Percentiles rank a stretch among this genome's conserved stretches.
These are phyloP conservation scores for Larimichthys polyactis DNA, from an alignment of 2,113 vertebrate genomes.

Conservation along the genomic window DNA sequence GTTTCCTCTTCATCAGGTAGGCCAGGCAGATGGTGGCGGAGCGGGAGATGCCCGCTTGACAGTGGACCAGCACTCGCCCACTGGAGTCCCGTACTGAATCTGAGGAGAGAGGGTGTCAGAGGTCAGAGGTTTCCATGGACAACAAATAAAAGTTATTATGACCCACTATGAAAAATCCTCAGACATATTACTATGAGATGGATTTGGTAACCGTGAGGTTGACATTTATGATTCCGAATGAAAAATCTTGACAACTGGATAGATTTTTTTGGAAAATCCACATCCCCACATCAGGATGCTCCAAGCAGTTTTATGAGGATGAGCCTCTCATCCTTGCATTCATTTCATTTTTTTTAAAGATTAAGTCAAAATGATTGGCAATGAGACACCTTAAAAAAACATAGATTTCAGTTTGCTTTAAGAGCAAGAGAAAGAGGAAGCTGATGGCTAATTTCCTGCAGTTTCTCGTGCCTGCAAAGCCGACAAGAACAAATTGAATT, in stretches of 20 bases:
- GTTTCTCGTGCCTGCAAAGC: not conserved
- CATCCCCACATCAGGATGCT: no score
- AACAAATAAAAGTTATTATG: not conserved
- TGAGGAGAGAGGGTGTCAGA: conserved; percentile 67
- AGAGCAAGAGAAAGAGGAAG: no score
- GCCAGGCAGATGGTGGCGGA: conserved; percentile 99
- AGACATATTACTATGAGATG: not conserved
- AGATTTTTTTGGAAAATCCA: no score
- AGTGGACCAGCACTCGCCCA: conserved; percentile 96
- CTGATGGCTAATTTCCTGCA: not conserved
- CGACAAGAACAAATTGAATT: not conserved
- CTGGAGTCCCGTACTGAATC: conserved; percentile 92
- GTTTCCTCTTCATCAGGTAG: conserved; percentile 98
- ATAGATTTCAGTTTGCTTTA: no score
- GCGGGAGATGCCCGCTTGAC: conserved; percentile 98
- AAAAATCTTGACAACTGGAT: no score
- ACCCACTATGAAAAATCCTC: not conserved
- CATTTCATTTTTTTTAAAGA: not conserved
- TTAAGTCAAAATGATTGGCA: no score
- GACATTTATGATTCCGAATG: not conserved
- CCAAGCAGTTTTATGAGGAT: no score
- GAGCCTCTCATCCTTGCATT: not conserved
- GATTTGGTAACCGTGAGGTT: not conserved
- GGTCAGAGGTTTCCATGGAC: conserved; percentile 19
- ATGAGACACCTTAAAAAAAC: not conserved